A percentile compares a stretch with the other conserved stretches of the same genome.
These are phyloP conservation scores for Clanis bilineata DNA, from an alignment of 2,888 invertebrate species.

Conservation along the genomic window DNA sequence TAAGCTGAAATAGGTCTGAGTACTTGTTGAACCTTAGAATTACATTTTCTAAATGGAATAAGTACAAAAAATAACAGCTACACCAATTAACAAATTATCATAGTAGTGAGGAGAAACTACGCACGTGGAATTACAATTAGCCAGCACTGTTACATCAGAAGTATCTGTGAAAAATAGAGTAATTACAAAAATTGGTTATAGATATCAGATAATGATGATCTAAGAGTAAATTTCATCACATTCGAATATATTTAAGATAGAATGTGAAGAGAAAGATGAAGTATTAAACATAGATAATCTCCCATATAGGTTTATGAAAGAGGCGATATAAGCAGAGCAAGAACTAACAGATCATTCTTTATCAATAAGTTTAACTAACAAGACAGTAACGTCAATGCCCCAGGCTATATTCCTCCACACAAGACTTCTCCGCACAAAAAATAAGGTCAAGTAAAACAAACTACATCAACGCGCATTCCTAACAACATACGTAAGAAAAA, in stretches of 20 bases:
- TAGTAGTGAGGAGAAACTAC: background rate
- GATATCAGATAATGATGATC: background rate
- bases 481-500: constrained; percentile 6
- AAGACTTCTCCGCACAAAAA: constrained; percentile 3
- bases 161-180: no score
- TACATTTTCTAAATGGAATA: background rate
- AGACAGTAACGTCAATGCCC: background rate
- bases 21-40: background rate
- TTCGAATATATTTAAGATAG: background rate
- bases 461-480: constrained; percentile 6
- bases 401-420: background rate
- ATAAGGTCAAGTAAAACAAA: constrained; percentile 8
- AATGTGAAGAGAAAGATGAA: background rate
- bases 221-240: no score
- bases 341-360: background rate
- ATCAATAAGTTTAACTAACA: background rate
- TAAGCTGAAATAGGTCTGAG: background rate
- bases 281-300: background rate
- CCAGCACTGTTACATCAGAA: background rate
- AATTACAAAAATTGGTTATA: background rate
- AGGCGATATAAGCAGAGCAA: background rate
- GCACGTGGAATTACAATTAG: background rate
- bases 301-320: background rate
- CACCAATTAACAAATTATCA: constrained; percentile 3
- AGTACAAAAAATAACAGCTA: background rate